Conservation (phyloP, 2,888 invertebrate genomes). For the Cheilosia soror region DNA sequence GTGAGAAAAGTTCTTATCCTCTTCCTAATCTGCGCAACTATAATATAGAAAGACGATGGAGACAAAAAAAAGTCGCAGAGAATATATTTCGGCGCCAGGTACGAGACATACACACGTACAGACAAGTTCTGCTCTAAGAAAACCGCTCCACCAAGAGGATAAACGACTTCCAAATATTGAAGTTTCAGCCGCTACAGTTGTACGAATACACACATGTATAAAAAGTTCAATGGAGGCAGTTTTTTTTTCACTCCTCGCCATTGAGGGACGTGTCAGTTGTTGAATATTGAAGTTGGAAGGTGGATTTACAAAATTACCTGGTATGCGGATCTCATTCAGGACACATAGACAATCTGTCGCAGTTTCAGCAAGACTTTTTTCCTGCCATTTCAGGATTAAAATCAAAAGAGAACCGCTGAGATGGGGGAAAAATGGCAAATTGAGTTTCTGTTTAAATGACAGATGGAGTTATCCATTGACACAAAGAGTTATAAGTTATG, state of each 20-base stretch:
- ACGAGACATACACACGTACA: slow-evolving; percentile 21
- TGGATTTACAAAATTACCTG: slow-evolving; percentile 46
- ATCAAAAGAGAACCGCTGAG: slow-evolving; percentile 4
- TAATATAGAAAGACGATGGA: slow-evolving; percentile 1
- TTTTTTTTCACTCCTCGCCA: background rate
- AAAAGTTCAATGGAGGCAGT: slow-evolving; percentile 9
- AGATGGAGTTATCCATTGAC: slow-evolving; percentile 3
- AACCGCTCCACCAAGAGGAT: background rate
- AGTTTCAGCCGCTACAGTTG: slow-evolving; percentile 44
- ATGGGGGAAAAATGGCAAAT: slow-evolving; percentile 24
- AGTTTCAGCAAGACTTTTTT: slow-evolving; percentile 30
- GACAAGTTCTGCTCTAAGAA: slow-evolving; percentile 39
- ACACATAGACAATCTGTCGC: slow-evolving; percentile 63
- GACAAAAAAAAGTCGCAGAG: slow-evolving; percentile 19
- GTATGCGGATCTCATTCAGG: slow-evolving; percentile 21
- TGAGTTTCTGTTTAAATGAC: slow-evolving; percentile 22
- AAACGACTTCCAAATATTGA: slow-evolving; percentile 43
- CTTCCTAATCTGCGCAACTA: slow-evolving; percentile 25
- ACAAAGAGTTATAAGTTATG: slow-evolving; percentile 16
- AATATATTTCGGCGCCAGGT: slow-evolving; percentile 55
- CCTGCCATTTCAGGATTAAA: slow-evolving; percentile 21
- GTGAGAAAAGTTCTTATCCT: slow-evolving; percentile 54
- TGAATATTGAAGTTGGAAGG: slow-evolving; percentile 54
- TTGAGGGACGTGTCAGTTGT: slow-evolving; percentile 45
- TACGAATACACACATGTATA: background rate